Evolutionary conservation across 2,113 vertebrate species (phyloP).

Genomic region (Thalassarche chlororhynchos): DNA sequence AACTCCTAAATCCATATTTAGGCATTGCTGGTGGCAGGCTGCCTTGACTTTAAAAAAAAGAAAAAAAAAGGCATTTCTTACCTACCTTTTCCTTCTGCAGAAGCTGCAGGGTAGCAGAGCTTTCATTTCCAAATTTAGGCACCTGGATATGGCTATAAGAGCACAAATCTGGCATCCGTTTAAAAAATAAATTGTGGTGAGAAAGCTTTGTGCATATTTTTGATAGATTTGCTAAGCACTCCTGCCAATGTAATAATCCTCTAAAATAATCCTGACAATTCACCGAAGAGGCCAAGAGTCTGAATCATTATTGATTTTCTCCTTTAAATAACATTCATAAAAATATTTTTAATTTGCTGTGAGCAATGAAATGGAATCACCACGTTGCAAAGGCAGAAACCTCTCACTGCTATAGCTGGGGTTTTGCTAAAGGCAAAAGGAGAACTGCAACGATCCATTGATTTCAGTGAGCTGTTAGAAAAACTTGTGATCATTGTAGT

Average conservation of each 20-base stretch:
- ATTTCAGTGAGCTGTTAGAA: constrained; percentile 6
- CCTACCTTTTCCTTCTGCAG: background rate
- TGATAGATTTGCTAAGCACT: background rate
- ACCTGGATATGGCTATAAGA: background rate
- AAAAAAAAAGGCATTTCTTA: background rate
- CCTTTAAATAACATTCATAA: constrained; percentile 44
- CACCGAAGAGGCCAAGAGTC: background rate
- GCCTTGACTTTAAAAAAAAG: background rate
- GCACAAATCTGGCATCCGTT: background rate
- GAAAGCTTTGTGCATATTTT: background rate
- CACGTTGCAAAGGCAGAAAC: background rate
- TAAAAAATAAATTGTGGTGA: background rate
- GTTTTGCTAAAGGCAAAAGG: background rate
- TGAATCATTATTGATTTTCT: constrained; percentile 35
- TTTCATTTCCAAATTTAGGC: background rate
- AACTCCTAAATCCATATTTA: background rate
- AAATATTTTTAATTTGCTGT: constrained; percentile 28
- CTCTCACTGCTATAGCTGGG: background rate
- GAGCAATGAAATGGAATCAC: background rate
- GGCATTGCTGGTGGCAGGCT: background rate
- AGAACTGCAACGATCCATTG: background rate
- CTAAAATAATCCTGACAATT: constrained; percentile 9
- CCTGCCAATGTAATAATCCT: background rate
- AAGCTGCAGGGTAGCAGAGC: background rate
- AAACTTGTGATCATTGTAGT: background rate